phyloP scores from a whole-genome alignment of 2,888 invertebrate genomes.

The Lysandra coridon region DNA sequence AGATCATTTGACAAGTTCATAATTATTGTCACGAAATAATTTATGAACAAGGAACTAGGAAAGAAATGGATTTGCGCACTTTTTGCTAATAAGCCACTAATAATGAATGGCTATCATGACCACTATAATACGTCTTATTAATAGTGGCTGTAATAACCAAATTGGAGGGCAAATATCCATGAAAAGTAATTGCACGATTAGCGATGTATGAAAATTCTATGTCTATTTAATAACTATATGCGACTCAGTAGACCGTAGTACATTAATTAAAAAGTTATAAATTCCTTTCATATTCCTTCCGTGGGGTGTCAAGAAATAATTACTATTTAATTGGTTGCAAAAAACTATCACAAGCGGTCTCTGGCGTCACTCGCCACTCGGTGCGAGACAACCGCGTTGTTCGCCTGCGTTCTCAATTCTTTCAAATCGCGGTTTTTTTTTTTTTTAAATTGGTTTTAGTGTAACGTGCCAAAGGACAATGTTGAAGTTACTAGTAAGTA shows the following conservation, averaged over 20 bases:
- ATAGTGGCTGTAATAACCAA: neutral
- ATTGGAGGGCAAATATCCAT: neutral
- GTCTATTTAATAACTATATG: neutral
- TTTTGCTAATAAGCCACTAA: too few relatives aligned
- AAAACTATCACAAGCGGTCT: slow-evolving; percentile 27
- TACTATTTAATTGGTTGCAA: neutral
- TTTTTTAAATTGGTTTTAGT: slow-evolving; percentile 32
- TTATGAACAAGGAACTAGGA: too few relatives aligned
- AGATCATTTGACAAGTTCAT: too few relatives aligned
- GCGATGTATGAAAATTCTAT: neutral
- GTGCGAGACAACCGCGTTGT: slow-evolving; percentile 46
- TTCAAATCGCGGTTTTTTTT: slow-evolving; percentile 38
- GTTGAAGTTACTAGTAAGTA: slow-evolving; percentile 39
- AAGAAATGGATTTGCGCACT: too few relatives aligned
- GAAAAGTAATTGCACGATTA: neutral
- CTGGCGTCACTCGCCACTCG: slow-evolving; percentile 46
- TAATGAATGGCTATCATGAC: too few relatives aligned
- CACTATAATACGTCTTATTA: too few relatives aligned
- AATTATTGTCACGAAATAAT: too few relatives aligned
- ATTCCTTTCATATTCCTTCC: neutral
- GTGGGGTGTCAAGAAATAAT: neutral
- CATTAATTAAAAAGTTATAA: slow-evolving; percentile 3
- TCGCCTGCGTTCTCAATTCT: slow-evolving; percentile 48
- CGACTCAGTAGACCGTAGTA: neutral
- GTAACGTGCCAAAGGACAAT: slow-evolving; percentile 34